Evolutionary conservation across 2,888 invertebrate genomes (phyloP).

Genomic region (Plagiodera versicolora): DNA sequence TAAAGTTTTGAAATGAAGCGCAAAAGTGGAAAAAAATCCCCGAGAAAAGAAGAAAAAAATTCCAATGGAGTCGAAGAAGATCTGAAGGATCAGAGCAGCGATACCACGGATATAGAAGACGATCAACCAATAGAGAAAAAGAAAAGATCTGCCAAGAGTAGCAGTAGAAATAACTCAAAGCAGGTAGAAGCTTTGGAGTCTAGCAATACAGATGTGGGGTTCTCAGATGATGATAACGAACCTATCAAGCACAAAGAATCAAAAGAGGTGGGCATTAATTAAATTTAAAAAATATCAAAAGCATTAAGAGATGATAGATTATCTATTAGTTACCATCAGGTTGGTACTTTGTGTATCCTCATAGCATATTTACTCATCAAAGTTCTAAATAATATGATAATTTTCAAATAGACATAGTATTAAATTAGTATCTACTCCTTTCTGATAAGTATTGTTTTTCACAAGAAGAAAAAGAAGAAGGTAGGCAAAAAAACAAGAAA

Average conservation of each 20-base stretch:
- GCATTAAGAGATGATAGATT: not conserved
- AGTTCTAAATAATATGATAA: no score
- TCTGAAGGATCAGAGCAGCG: slow-evolving; percentile 30
- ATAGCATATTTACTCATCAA: no score
- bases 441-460: no score
- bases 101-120: slow-evolving; percentile 36
- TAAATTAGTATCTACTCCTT: no score
- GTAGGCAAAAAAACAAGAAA: slow-evolving; percentile 13
- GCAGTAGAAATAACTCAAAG: slow-evolving; percentile 32
- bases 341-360: no score
- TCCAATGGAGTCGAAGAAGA: slow-evolving; percentile 29
- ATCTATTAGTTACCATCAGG: no score
- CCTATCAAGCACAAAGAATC: not conserved
- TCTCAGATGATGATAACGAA: slow-evolving; percentile 15
- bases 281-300: not conserved
- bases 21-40: slow-evolving; percentile 24
- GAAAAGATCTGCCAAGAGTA: slow-evolving; percentile 33
- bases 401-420: no score
- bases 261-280: slow-evolving; percentile 22
- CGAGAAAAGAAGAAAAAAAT: slow-evolving; percentile 22
- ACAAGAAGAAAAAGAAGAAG: slow-evolving; percentile 22
- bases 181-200: slow-evolving; percentile 16
- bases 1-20: slow-evolving; percentile 21
- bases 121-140: slow-evolving; percentile 41
- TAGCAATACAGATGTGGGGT: slow-evolving; percentile 14